These are phyloP conservation scores for Entomyzon cyanotis DNA, from an alignment of 2,113 vertebrate genomes.

Conservation along the genomic window DNA sequence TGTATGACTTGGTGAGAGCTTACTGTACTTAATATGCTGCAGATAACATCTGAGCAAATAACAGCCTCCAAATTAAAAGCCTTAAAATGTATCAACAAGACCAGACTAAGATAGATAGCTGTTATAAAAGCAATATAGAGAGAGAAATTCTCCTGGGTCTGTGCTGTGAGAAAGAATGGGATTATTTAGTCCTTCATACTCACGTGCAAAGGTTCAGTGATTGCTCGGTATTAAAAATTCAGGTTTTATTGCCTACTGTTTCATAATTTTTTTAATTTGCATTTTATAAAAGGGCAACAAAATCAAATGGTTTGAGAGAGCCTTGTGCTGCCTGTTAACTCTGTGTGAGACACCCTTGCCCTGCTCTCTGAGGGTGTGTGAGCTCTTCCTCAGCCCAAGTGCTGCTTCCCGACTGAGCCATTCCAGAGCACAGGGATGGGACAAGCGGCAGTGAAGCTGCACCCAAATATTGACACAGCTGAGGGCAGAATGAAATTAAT, in stretches of 20 bases:
- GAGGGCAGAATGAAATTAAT: background rate
- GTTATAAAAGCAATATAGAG: slow-evolving; percentile 63
- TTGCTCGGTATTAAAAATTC: slow-evolving; percentile 46
- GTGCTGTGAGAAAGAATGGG: slow-evolving; percentile 18
- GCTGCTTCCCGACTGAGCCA: rapidly evolving
- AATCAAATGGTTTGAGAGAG: slow-evolving; percentile 34
- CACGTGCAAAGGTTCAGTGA: background rate
- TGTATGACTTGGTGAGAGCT: background rate
- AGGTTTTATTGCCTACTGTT: slow-evolving; percentile 52
- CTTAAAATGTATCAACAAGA: slow-evolving; percentile 67
- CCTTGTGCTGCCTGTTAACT: background rate
- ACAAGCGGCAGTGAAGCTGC: background rate
- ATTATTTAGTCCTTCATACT: slow-evolving; percentile 16
- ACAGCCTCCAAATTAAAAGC: slow-evolving; percentile 62
- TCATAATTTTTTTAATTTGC: slow-evolving; percentile 47
- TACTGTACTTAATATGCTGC: slow-evolving; percentile 51
- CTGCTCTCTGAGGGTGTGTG: rapidly evolving
- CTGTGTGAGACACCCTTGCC: background rate
- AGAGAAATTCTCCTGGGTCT: slow-evolving; percentile 49
- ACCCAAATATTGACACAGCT: background rate
- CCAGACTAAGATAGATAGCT: slow-evolving; percentile 66
- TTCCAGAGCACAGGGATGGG: rapidly evolving
- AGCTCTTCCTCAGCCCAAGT: background rate
- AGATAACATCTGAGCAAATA: slow-evolving; percentile 52
- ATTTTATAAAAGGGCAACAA: slow-evolving; percentile 47